Conservation (phyloP, 2,113 vertebrate species). For the Brachypodius melanocephalos region DNA sequence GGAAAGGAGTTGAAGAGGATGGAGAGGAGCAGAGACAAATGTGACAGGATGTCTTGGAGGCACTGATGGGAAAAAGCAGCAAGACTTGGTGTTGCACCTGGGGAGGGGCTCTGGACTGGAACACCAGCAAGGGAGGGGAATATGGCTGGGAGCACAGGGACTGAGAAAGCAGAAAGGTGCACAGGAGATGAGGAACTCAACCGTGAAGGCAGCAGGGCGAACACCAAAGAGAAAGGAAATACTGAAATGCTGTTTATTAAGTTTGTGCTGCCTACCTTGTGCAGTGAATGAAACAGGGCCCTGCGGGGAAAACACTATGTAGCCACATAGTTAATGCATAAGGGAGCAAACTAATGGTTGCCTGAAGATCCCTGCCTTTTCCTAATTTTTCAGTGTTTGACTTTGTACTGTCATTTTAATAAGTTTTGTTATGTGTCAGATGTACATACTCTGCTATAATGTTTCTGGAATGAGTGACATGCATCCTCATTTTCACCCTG, state of each 20-base stretch:
- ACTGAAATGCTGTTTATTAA: neutral
- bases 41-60: neutral
- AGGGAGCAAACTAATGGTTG: conserved; percentile 24
- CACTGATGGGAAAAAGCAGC: neutral
- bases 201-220: fast-evolving
- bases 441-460: neutral
- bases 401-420: conserved; percentile 49
- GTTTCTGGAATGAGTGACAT: neutral
- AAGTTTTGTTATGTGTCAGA: conserved; percentile 23
- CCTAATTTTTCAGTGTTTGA: conserved; percentile 37
- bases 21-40: neutral
- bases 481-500: conserved; percentile 22
- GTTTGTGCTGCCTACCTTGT: neutral
- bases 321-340: neutral
- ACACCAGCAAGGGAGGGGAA: neutral
- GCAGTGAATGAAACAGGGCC: conserved; percentile 1
- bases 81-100: neutral
- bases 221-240: neutral
- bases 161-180: neutral
- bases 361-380: conserved; percentile 38
- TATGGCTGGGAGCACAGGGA: neutral
- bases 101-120: neutral
- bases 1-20: neutral
- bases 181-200: neutral
- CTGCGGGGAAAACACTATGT: conserved; percentile 12